phyloP scores from a whole-genome alignment of 2,888 invertebrate species.

The Drymonia ruficornis region DNA sequence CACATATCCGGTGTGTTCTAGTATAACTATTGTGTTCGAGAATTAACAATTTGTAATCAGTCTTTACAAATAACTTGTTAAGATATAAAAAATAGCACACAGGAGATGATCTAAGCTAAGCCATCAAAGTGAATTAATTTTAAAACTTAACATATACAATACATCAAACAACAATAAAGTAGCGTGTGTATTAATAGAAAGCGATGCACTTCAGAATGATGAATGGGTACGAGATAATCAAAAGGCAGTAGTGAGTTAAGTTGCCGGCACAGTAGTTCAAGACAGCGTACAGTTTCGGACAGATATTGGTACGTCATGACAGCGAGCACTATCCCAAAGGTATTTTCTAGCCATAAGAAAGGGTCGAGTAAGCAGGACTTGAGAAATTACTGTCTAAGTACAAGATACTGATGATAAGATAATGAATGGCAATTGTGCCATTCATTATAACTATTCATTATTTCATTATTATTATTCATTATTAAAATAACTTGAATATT shows the following conservation, averaged over 20 bases:
- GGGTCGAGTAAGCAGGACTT: slow-evolving; percentile 5
- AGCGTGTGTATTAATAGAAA: slow-evolving; percentile 44
- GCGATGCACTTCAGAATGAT: slow-evolving; percentile 51
- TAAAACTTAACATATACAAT: slow-evolving; percentile 17
- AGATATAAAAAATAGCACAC: slow-evolving; percentile 26
- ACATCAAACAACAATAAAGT: slow-evolving; percentile 35
- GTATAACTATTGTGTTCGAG: slow-evolving; percentile 52
- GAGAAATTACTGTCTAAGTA: slow-evolving; percentile 5
- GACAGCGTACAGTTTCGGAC: slow-evolving; percentile 36
- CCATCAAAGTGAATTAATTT: slow-evolving; percentile 25
- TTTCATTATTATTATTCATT: too few relatives aligned
- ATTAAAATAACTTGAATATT: too few relatives aligned
- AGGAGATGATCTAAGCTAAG: slow-evolving; percentile 23
- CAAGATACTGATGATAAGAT: too few relatives aligned
- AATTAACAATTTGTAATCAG: slow-evolving; percentile 55
- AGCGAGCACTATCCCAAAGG: slow-evolving; percentile 13
- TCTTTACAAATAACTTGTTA: slow-evolving; percentile 51
- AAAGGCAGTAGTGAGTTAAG: slow-evolving; percentile 44
- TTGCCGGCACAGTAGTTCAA: slow-evolving; percentile 40
- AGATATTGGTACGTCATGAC: slow-evolving; percentile 23
- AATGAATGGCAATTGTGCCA: too few relatives aligned
- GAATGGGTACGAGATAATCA: slow-evolving; percentile 51
- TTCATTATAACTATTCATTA: too few relatives aligned
- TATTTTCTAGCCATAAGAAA: slow-evolving; percentile 17
- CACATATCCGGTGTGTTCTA: slow-evolving; percentile 49